Percentiles rank a stretch among this genome's conserved stretches.
These are phyloP conservation scores for Megalurothrips usitatus DNA, from an alignment of 2,888 invertebrate genomes.

Conservation along the genomic window DNA sequence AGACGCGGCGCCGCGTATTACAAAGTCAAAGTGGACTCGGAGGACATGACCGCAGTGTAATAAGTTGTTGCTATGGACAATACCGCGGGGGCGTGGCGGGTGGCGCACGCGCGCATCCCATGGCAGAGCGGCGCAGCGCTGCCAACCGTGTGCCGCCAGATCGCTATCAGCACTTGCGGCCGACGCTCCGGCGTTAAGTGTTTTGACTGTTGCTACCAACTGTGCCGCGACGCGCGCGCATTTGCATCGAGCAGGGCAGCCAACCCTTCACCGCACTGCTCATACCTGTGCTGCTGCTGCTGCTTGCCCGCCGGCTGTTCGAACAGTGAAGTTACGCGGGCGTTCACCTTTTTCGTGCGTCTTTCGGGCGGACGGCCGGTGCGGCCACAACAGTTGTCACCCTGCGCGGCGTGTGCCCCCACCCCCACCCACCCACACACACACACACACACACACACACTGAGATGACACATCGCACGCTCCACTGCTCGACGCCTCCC, in stretches of 20 bases:
- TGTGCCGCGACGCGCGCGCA: background rate
- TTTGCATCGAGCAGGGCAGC: background rate
- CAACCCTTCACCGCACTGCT: no score
- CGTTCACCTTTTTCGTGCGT: no score
- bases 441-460: no score
- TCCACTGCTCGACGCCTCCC: no score
- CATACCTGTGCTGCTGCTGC: background rate
- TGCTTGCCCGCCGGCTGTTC: background rate
- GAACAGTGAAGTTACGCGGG: no score
- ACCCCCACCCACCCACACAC: no score
- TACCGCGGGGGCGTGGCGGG: no score
- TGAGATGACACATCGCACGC: no score
- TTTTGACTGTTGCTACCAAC: slow-evolving; percentile 3
- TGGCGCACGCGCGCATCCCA: background rate
- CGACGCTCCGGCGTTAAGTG: slow-evolving; percentile 7
- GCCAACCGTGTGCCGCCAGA: background rate
- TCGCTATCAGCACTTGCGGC: background rate
- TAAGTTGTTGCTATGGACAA: no score
- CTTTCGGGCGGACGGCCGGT: background rate
- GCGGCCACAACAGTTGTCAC: background rate
- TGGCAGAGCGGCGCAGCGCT: background rate
- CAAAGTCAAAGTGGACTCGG: no score
- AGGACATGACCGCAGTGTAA: no score
- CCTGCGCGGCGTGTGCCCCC: background rate
- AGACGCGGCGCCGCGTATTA: no score